Evolutionary conservation across 2,113 vertebrate genomes (phyloP), one percentile per base, ranked within the genome.

Genomic region (Carassius auratus): DNA sequence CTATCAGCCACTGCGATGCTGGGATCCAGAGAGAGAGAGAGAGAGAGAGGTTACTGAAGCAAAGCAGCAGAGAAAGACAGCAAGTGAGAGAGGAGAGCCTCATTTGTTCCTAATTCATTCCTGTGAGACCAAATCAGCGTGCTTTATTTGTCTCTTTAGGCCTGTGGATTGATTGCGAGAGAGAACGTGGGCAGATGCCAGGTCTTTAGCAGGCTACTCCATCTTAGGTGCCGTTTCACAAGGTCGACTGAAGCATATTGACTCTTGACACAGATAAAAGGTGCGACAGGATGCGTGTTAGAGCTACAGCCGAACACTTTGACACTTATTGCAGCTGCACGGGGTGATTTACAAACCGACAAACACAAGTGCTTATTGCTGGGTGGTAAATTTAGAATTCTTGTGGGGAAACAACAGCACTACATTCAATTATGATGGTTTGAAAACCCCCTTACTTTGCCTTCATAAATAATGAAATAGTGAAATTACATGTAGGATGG

Each of bases 1-100:
- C 92, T 94, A 94, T 94, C 94, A 92, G 93, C 92, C 86, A 94
- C 92, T 89, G 94, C 92, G 90, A 93, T 93, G 91, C 94, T 94
- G 91, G 90, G 92, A 90, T 91, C 91, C 81, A 92, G 92, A 92
- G 92, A 85, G n/a, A 85, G 30, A 82, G 17, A 83, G 15, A 87
- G 57, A 83, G 14, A 82, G 83, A 71, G 64, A 23, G 74, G 42
- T 69, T 82, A 83, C 80, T 69, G 71, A 77, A 50, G 80, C 74
- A 86, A 52, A 73, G 75, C 74, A 91, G 85, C 86, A 90, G 57
- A 84, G 68, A 45, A 81, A 79, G 85, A 86, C 86, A 84, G 79
- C 14, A 8, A 64, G 2, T 17, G 21, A 76, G 38, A 77, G 26
- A 36, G 5, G 30, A 17, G 8, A 52, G 91, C 85, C 91, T 92